phyloP scores from a whole-genome alignment of 2,113 vertebrate species.

The Urocynchramus pylzowi region DNA sequence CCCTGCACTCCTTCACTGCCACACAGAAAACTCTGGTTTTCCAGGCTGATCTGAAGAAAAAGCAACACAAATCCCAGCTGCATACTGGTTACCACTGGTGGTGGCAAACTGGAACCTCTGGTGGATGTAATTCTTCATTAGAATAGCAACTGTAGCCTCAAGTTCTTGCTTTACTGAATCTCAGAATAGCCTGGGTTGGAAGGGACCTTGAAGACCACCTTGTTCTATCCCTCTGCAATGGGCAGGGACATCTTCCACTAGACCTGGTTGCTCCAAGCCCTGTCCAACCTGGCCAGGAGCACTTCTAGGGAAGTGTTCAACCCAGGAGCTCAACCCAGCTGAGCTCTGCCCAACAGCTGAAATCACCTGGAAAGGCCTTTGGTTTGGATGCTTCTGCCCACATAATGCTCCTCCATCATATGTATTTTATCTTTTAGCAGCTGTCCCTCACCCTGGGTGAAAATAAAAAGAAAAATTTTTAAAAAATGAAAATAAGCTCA shows the following conservation, averaged over 20 bases:
- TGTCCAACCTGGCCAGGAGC: not conserved
- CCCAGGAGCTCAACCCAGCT: no score
- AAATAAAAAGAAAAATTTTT: not conserved
- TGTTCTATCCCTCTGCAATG: not conserved
- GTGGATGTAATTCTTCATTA: not conserved
- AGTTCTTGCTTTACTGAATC: not conserved
- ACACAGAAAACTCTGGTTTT: not conserved
- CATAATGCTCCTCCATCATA: accelerated
- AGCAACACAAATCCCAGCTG: not conserved
- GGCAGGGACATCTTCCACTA: not conserved
- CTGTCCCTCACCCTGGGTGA: not conserved
- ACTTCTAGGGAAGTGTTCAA: not conserved
- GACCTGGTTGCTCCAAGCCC: not conserved
- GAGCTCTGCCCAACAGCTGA: accelerated
- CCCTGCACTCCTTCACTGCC: not conserved
- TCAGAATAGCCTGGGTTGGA: not conserved
- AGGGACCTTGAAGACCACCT: not conserved
- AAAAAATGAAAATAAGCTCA: not conserved
- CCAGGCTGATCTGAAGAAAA: not conserved
- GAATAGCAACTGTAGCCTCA: accelerated
- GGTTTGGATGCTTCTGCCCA: not conserved
- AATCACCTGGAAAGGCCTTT: not conserved
- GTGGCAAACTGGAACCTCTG: not conserved
- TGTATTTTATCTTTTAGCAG: not conserved
- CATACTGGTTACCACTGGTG: not conserved